A percentile compares a stretch with the other conserved stretches of the same genome.
These are phyloP conservation scores for Caenorhabditis plicata DNA, from an alignment of 2,888 invertebrate genomes.

Conservation along the genomic window DNA sequence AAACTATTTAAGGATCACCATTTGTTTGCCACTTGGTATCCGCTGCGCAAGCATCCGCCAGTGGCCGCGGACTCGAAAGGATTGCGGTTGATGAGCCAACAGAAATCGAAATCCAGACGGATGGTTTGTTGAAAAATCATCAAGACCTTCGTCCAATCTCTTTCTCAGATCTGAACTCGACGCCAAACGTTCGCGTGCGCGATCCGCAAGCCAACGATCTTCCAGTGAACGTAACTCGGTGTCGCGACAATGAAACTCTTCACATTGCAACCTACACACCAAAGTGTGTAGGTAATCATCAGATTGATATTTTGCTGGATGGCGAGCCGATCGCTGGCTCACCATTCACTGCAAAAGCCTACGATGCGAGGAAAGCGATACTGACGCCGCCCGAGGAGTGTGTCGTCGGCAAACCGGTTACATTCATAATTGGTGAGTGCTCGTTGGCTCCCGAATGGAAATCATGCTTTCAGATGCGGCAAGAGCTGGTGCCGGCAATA, in stretches of 20 bases:
- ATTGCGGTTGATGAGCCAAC: conserved; percentile 74
- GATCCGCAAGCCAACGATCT: conserved; percentile 55
- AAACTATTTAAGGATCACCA: conserved; percentile 81
- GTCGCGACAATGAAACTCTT: conserved; percentile 38
- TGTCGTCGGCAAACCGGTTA: conserved; percentile 86
- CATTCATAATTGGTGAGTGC: conserved; percentile 81
- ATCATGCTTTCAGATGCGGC: conserved; percentile 69
- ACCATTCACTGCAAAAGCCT: conserved; percentile 67
- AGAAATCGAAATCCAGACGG: conserved; percentile 66
- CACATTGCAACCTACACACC: conserved; percentile 77
- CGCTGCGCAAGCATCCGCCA: conserved; percentile 73
- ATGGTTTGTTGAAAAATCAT: conserved; percentile 8
- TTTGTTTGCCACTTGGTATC: conserved; percentile 84
- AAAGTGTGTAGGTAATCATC: conserved; percentile 73
- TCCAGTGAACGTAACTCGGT: conserved; percentile 45
- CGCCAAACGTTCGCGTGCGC: conserved; percentile 46
- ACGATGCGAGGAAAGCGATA: conserved; percentile 89
- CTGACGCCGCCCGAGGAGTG: conserved; percentile 83
- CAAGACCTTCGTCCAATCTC: neutral
- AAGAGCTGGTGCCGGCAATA: conserved; percentile 83
- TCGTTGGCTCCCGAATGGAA: too few relatives aligned
- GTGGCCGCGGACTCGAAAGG: conserved; percentile 75
- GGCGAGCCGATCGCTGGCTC: conserved; percentile 62
- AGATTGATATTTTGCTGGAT: conserved; percentile 52
- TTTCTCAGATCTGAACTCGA: conserved; percentile 10